Evolutionary conservation across 2,113 vertebrate species (phyloP), one percentile per base, ranked within the genome.

Genomic region (Callaeas wilsoni): DNA sequence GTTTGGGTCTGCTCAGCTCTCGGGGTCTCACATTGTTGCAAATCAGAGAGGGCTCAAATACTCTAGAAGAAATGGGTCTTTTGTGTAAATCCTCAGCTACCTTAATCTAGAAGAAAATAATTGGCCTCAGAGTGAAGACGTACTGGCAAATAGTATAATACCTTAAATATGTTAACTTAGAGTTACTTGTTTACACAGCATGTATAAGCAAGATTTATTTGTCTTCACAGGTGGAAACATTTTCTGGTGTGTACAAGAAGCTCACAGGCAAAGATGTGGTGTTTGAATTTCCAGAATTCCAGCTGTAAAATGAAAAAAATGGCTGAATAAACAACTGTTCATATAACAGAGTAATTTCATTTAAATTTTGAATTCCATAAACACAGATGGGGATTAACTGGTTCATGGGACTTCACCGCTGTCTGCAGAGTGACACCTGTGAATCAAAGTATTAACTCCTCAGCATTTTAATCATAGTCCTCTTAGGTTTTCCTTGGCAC

Each of bases 201-300:
- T 78, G 6, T 78, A 25, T 94, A 75, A 76, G 49, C 71, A 74
- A 90, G 30, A 63, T 81, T 71, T 89, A 33, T 96, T 57, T 97
- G 44, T 80, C 68, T 95, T 97, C 83, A 41, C 95, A 99, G 99
- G 99, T 99, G 65, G 99, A 99, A 97, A 99, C 99, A 49, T 99
- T 99, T 97, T 99, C 99, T 96, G 99, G 99, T 93, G 99, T 99
- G 96, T 99, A 99, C 98, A 99, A 99, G 98, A 99, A 99, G 97
- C 99, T 99, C 97, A 99, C 99, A 78, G 99, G 99, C 98, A 99
- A 99, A 98, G 99, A 99, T 75, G 99, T 99, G 62, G 98, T 99
- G 94, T 99, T 99, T 96, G 99, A 99, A 97, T 99, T 99, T 98
- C 99, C 99, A 87, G 99, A 99, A 97, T 99, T 99, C 98, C 99